A percentile compares a stretch with the other conserved stretches of the same genome.
phyloP scores from a whole-genome alignment of 2,113 vertebrate genomes.

The Gopherus evgoodei region DNA sequence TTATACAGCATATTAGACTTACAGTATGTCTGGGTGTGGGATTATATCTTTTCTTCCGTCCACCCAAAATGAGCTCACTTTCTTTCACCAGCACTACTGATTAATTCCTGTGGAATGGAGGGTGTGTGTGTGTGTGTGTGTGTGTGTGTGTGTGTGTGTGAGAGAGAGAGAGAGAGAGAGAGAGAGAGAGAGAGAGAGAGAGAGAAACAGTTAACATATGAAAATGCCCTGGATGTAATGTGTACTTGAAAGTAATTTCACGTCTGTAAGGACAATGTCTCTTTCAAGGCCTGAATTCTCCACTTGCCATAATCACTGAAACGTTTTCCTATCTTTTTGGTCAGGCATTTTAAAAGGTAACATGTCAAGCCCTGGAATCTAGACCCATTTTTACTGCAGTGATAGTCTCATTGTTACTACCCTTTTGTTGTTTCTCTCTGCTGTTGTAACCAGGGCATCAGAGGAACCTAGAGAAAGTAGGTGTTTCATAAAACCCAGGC shows the following conservation, averaged over 20 bases:
- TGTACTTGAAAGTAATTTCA: not conserved
- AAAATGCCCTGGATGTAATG: constrained; percentile 24
- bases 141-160: not conserved
- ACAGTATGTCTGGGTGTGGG: not conserved
- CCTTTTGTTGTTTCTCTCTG: not conserved
- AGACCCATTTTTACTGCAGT: not conserved
- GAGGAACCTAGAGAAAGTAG: not conserved
- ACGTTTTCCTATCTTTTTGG: not conserved
- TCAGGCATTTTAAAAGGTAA: not conserved
- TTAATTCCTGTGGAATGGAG: constrained; percentile 25
- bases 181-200: no score
- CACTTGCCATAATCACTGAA: constrained; percentile 17
- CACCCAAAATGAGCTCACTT: constrained; percentile 59
- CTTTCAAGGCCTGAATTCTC: constrained; percentile 29
- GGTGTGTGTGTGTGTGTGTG: not conserved
- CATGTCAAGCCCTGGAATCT: not conserved
- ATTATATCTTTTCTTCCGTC: constrained; percentile 23
- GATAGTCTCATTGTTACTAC: not conserved
- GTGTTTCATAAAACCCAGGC: not conserved
- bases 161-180: no score
- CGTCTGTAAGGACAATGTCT: not conserved
- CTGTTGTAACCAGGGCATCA: not conserved
- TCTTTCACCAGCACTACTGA: constrained; percentile 10
- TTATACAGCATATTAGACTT: constrained; percentile 10
- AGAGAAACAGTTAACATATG: not conserved